Evolutionary conservation across 2,113 vertebrate genomes (phyloP).

Genomic region (Cervus canadensis): DNA sequence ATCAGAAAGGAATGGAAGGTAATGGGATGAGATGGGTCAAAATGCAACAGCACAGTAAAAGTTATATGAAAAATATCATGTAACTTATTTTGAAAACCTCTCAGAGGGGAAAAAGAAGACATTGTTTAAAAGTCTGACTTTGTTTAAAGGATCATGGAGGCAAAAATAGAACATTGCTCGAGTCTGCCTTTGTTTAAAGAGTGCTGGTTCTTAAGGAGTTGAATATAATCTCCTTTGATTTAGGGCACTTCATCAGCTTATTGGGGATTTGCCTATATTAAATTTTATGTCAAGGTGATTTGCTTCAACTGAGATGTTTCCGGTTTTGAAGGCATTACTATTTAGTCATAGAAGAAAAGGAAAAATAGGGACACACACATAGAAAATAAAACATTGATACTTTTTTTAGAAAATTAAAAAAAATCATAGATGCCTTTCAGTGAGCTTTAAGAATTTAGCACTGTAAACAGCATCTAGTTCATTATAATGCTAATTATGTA

Average conservation of each 20-base stretch:
- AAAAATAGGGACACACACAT: neutral
- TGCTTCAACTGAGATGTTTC: conserved; percentile 4
- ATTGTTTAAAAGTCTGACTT: neutral
- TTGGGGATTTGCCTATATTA: conserved; percentile 32
- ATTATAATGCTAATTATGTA: neutral
- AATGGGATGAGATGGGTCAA: neutral
- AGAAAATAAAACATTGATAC: neutral
- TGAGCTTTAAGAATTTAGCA: conserved; percentile 35
- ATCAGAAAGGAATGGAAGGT: neutral
- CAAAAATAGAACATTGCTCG: neutral
- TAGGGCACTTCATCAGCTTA: conserved; percentile 31
- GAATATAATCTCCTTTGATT: conserved; percentile 33
- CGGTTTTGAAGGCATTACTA: conserved; percentile 27
- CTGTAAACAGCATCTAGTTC: neutral
- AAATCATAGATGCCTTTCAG: neutral
- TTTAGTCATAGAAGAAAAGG: conserved; percentile 18
- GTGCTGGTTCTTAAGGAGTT: conserved; percentile 3
- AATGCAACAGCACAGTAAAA: neutral
- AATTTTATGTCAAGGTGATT: conserved; percentile 16
- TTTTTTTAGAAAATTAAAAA: neutral
- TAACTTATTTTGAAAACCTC: neutral
- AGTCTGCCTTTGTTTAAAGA: conserved; percentile 41
- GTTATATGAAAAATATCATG: neutral
- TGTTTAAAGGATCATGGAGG: neutral
- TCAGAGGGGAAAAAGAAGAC: neutral